Evolutionary conservation across 2,888 invertebrate species (phyloP).

Genomic region (Dinocampus coccinellae): DNA sequence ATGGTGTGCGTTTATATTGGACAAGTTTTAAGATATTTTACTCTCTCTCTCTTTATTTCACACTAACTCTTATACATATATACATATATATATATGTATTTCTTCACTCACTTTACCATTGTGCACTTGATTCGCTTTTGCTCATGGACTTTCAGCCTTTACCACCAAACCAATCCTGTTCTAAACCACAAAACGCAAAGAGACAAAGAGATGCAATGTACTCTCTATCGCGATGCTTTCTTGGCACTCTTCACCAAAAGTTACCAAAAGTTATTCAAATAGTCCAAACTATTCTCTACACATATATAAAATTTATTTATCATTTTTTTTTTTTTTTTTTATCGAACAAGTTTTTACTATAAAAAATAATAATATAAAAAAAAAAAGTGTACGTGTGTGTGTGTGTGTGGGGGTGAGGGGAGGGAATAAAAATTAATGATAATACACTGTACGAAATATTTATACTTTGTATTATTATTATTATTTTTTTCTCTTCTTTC

Average conservation of each 20-base stretch:
- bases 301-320: no score
- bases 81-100: not conserved
- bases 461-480: no score
- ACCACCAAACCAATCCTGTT: conserved; percentile 18
- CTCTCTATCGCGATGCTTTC: no score
- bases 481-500: no score
- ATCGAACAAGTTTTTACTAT: no score
- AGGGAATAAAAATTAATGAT: no score
- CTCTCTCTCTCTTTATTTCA: not conserved
- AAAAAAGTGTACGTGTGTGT: no score
- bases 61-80: not conserved
- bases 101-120: not conserved
- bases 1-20: conserved; percentile 25
- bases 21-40: conserved; percentile 27
- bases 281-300: not conserved
- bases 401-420: no score
- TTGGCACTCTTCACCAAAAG: not conserved
- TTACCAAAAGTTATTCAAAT: conserved; percentile 29
- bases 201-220: not conserved
- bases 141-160: not conserved
- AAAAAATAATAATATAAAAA: no score
- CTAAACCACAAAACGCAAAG: not conserved
- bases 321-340: no score
- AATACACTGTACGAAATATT: no score
- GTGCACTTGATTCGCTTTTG: not conserved